Percentiles rank a stretch among this genome's conserved stretches.
phyloP scores from a whole-genome alignment of 2,888 invertebrate genomes.

The Campoplex capitator region DNA sequence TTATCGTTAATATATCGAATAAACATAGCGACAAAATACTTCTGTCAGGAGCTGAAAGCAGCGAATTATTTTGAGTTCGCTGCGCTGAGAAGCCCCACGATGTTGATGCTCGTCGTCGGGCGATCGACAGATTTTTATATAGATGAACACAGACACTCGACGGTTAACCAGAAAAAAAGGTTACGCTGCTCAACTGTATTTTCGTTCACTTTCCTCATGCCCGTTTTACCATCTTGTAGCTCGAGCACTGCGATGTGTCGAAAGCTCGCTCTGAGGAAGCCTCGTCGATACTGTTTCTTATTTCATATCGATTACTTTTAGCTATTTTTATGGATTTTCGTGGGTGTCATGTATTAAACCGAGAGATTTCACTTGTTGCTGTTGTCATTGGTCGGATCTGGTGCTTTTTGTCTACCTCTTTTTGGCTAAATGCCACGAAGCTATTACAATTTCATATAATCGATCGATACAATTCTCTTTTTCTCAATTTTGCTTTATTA shows the following conservation, averaged over 20 bases:
- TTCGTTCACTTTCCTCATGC: neutral
- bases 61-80: conserved; percentile 4
- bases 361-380: neutral
- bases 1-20: neutral
- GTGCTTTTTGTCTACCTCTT: neutral
- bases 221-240: neutral
- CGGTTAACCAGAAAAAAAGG: neutral
- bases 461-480: neutral
- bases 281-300: neutral
- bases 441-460: neutral
- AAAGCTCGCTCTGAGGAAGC: neutral
- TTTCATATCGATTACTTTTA: neutral
- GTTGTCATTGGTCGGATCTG: neutral
- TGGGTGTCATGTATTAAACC: neutral
- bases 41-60: neutral
- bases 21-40: neutral
- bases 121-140: conserved; percentile 12
- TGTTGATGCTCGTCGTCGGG: neutral
- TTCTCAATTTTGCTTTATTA: neutral
- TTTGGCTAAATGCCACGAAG: neutral
- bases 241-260: neutral
- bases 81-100: neutral
- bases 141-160: neutral
- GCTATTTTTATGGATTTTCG: neutral
- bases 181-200: neutral